These are phyloP conservation scores for Isaurus tuberculatus DNA, from an alignment of 92 coral and sea anemone genomes.

Conservation along the genomic window DNA sequence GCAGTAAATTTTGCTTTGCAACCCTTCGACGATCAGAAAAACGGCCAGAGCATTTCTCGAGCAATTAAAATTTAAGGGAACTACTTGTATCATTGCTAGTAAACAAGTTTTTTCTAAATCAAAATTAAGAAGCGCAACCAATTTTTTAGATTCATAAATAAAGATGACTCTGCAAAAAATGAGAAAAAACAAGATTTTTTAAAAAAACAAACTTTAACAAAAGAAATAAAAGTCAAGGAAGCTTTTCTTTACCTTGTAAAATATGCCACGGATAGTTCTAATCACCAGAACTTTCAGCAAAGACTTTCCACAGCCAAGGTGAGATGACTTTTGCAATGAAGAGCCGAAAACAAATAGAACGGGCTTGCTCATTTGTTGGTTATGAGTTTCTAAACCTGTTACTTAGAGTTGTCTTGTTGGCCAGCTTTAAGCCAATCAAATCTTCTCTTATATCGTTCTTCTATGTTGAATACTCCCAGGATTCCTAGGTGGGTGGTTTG, in stretches of 20 bases:
- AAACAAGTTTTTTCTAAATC: too few species aligned
- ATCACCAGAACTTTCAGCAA: background rate
- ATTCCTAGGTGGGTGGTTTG: constrained; percentile 5
- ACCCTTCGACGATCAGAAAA: background rate
- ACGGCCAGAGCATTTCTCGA: too few species aligned
- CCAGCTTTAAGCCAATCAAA: constrained; percentile 20
- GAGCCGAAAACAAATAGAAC: background rate
- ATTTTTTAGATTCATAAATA: too few species aligned
- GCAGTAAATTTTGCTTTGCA: background rate
- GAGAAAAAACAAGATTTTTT: background rate
- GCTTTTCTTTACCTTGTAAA: background rate
- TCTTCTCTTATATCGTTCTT: background rate
- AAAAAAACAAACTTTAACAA: background rate
- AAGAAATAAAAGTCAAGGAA: background rate
- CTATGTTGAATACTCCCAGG: constrained; percentile 17
- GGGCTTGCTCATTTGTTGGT: background rate
- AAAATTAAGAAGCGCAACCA: too few species aligned
- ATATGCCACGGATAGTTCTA: background rate
- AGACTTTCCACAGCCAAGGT: background rate
- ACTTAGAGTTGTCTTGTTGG: background rate
- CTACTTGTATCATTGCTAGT: background rate
- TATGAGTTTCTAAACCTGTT: background rate
- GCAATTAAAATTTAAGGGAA: background rate
- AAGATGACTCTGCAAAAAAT: too few species aligned
- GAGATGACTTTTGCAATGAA: background rate